Base-by-base conservation (phyloP, 2,797 vertebrate genomes). In the Intellagama lesueurii region DNA sequence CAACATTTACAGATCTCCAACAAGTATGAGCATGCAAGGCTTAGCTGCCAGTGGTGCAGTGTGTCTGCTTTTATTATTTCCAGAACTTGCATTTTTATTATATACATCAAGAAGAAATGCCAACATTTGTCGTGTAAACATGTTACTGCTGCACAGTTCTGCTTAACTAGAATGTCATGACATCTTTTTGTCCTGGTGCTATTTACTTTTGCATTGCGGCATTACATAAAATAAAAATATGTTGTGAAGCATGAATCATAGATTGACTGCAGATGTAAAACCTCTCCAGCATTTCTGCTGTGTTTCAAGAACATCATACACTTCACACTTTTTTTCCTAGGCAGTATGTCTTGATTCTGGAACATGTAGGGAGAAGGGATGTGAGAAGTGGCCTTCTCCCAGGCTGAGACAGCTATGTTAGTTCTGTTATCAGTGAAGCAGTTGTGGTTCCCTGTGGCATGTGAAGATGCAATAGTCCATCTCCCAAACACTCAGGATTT, bases 191-290 rank as follows among this genome's bases (percentile, higher is more conserved):
- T 49, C 30, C 64, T 47, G 26, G 70, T n/a, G 84, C 19, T 79
- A 1, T 79, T 79, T 52, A 40, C 19, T 47, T 84, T 44, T 78
- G 66, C 49, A 70, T 52, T 78, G 47, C 81, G 66, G 80, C 26
- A 69, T 69, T 69, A 76, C 80, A 73, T 68, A 83, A 83, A 70
- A 78, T 70, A 84, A 84, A 83, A 82, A 44, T 47, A 77, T 69
- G 68, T 88, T 52, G 16, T 88, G 24, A 30, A 84, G 73, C 19
- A 52, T 88, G 75, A 84, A 84, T 84, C 87, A 77, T 77, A 68
- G 60, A 52, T 79, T 75, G 64, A 47, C 81, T 88, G 17, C 64
- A 84, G 75, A 84, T 70, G 64, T 77, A 83, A 88, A 83, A 17
- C 66, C 79, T 64, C 7, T 49, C 80, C 6, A 66, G 49, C 56